Percentiles rank a stretch among this genome's conserved stretches.
Evolutionary conservation across 2,797 vertebrate genomes (phyloP).

Genomic region (Lepus oiostolus): DNA sequence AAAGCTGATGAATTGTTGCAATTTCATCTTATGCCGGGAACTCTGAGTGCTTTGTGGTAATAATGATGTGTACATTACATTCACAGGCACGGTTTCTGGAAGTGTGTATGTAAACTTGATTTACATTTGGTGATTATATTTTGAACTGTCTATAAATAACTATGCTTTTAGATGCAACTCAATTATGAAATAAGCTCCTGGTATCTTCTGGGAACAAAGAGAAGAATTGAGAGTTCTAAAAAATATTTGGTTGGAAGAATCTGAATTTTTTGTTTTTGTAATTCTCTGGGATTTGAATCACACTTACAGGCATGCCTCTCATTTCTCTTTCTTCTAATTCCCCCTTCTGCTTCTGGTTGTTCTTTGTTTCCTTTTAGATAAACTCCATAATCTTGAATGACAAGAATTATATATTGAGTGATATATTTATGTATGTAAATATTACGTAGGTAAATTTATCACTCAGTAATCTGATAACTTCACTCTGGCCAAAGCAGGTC

Average conservation of each 20-base stretch:
- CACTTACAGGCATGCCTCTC: not conserved
- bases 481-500: not conserved
- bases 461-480: not conserved
- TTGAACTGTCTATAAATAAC: constrained; percentile 70
- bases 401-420: not conserved
- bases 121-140: constrained; percentile 73
- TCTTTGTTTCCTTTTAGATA: constrained; percentile 4
- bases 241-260: constrained; percentile 42
- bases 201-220: constrained; percentile 55
- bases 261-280: constrained; percentile 19
- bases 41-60: not conserved
- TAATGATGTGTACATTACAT: not conserved
- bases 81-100: constrained; percentile 6
- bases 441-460: not conserved
- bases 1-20: constrained; percentile 62
- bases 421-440: too few relatives aligned
- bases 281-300: constrained; percentile 19
- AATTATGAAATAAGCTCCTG: constrained; percentile 58
- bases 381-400: constrained; percentile 2
- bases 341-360: not conserved
- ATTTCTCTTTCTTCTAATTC: constrained; percentile 29
- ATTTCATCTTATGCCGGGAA: constrained; percentile 52
- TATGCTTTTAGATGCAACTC: constrained; percentile 51
- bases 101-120: constrained; percentile 63
- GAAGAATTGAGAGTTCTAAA: constrained; percentile 50